These are phyloP conservation scores for Tetragonula carbonaria DNA, from an alignment of 2,888 invertebrate species.

Conservation along the genomic window DNA sequence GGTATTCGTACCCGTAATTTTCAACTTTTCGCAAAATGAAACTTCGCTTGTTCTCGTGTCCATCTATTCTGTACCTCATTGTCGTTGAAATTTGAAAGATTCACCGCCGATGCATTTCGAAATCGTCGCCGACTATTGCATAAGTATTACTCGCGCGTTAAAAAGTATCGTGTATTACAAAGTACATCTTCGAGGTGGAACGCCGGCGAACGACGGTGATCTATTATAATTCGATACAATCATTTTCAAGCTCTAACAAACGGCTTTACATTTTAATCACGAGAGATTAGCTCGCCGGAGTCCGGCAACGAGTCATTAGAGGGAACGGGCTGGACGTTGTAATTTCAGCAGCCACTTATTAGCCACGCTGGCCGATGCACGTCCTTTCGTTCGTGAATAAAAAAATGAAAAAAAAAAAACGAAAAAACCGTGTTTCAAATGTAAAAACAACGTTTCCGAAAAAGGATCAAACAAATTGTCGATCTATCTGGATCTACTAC, in stretches of 20 bases:
- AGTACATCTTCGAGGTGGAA: not conserved
- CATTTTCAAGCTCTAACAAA: slow-evolving; percentile 10
- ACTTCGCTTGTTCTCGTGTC: too few relatives aligned
- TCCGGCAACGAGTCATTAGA: slow-evolving; percentile 18
- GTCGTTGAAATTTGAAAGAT: not conserved
- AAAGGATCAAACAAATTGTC: not conserved
- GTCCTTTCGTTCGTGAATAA: not conserved
- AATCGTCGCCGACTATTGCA: not conserved
- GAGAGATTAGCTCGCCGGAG: slow-evolving; percentile 5
- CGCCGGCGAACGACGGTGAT: too few relatives aligned
- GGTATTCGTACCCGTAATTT: too few relatives aligned
- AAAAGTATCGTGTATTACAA: not conserved
- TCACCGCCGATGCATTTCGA: too few relatives aligned
- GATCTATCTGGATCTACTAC: not conserved
- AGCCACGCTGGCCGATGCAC: not conserved
- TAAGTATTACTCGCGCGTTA: not conserved
- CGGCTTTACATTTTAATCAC: slow-evolving; percentile 19
- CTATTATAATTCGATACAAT: not conserved
- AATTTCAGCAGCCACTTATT: slow-evolving; percentile 28
- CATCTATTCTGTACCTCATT: not conserved
- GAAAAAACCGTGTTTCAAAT: too few relatives aligned
- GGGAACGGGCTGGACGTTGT: slow-evolving; percentile 8
- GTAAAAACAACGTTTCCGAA: not conserved
- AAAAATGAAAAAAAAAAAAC: too few relatives aligned
- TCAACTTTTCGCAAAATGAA: too few relatives aligned